Evolutionary conservation across 1,140 invertebrate species (phyloP), one percentile per base, ranked within the genome.

Genomic region (Zaprionus kolodkinae): DNA sequence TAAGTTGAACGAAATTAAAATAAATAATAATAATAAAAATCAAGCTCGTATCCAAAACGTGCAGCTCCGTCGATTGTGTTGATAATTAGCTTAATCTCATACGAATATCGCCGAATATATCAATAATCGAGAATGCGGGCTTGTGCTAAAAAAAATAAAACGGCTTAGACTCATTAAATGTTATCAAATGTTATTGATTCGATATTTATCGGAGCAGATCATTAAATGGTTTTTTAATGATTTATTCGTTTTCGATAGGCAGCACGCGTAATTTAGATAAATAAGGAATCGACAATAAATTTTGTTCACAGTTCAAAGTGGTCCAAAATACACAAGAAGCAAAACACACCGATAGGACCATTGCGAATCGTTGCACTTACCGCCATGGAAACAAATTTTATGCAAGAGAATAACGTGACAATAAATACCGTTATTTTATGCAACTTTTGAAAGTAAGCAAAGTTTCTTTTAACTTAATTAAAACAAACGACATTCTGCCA

Each of bases 21-120:
- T 45, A 45, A 35, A 40, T 40, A 30, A 30, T 30, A 30, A 30
- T 30, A 45, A 45, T 45, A 15, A 45, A 12, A 50, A 6, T 10
- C 45, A 50, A 50, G 45, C 56, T 60, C 30, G 48, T 43, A 40
- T 17, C 38, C 55, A 25, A 67, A 33, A 11, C 36, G 64, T 33
- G 54, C 7, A 57, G 17, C 21, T 50, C 10, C 45, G 40, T 45
- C 40, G 40, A 15, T 45, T 45, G 40, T 45, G 40, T 45, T 45
- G n/a, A 45, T 50, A 50, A 50, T 50, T 25, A 12, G 15, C 17
- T 50, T 25, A 50, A 50, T 50, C 40, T 45, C 17, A 50, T 21
- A 25, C 17, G 17, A 50, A 50, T 50, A 50, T 50, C 10, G 10
- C 21, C 3, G 11, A 30, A 30, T 21, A 48, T 48, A 48, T 48